Evolutionary conservation across 2,888 invertebrate genomes (phyloP).

Genomic region (Diaphora mendica): DNA sequence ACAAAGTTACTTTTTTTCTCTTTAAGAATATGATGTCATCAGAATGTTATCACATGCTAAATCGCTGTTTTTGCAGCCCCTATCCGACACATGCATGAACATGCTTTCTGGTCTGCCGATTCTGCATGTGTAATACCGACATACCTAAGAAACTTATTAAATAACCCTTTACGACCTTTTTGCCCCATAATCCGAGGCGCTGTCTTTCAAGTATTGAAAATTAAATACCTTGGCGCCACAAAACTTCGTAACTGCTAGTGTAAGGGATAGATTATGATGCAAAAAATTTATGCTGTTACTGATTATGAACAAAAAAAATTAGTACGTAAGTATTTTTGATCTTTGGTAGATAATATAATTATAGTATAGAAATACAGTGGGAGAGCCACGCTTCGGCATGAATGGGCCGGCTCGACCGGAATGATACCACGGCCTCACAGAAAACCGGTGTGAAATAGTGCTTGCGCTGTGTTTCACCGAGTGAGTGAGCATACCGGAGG

Average conservation of each 20-base stretch:
- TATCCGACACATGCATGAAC: conserved; percentile 50
- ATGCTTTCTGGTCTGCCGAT: conserved; percentile 74
- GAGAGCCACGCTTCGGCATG: too few species aligned
- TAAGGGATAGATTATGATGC: conserved; percentile 28
- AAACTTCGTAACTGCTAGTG: conserved; percentile 37
- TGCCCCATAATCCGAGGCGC: conserved; percentile 67
- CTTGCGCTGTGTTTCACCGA: too few species aligned
- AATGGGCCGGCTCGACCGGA: too few species aligned
- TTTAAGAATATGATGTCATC: not conserved
- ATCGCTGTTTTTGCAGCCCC: conserved; percentile 38
- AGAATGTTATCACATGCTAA: not conserved
- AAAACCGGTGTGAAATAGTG: too few species aligned
- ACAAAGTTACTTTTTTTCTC: not conserved
- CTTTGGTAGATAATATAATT: conserved; percentile 16
- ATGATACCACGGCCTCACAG: too few species aligned
- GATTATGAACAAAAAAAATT: conserved; percentile 30
- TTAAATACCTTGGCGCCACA: conserved; percentile 34
- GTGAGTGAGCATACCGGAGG: too few species aligned
- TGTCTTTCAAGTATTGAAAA: conserved; percentile 71
- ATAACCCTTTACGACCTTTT: conserved; percentile 66
- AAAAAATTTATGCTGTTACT: conserved; percentile 24
- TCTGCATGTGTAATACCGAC: conserved; percentile 76
- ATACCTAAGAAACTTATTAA: conserved; percentile 67
- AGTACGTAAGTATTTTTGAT: conserved; percentile 6
- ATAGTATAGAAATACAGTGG: conserved; percentile 20